Percentiles rank a stretch among this genome's conserved stretches.
phyloP scores from a whole-genome alignment of 2,113 vertebrate genomes.

The Indri indri region DNA sequence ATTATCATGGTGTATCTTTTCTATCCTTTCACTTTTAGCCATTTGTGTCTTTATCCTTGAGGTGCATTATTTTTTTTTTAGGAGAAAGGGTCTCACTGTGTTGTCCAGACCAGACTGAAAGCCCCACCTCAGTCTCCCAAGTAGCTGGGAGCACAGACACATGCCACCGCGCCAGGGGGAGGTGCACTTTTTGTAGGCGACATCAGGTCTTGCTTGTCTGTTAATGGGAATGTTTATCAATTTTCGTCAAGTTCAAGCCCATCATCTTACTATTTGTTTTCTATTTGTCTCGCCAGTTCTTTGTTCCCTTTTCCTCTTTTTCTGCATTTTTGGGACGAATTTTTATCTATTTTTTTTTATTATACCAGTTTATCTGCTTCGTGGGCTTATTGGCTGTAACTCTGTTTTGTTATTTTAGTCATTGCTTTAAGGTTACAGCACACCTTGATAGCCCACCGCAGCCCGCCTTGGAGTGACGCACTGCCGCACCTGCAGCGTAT shows the following conservation, averaged over 20 bases:
- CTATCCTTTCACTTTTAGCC: background rate
- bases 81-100: no score
- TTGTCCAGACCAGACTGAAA: no score
- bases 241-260: background rate
- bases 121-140: no score
- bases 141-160: no score
- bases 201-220: accelerated
- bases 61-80: no score
- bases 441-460: background rate
- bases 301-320: background rate
- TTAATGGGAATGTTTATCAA: background rate
- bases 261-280: background rate
- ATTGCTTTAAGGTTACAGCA: background rate
- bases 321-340: background rate
- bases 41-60: background rate
- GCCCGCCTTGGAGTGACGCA: background rate
- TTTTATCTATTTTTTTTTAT: background rate
- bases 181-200: accelerated
- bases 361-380: background rate
- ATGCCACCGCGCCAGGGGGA: no score
- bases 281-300: background rate
- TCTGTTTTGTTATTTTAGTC: background rate
- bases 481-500: accelerated
- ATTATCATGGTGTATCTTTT: accelerated
- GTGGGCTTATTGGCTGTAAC: background rate